Base-by-base conservation (phyloP, 1,140 invertebrate genomes). In the Drosophila carrolli region DNA sequence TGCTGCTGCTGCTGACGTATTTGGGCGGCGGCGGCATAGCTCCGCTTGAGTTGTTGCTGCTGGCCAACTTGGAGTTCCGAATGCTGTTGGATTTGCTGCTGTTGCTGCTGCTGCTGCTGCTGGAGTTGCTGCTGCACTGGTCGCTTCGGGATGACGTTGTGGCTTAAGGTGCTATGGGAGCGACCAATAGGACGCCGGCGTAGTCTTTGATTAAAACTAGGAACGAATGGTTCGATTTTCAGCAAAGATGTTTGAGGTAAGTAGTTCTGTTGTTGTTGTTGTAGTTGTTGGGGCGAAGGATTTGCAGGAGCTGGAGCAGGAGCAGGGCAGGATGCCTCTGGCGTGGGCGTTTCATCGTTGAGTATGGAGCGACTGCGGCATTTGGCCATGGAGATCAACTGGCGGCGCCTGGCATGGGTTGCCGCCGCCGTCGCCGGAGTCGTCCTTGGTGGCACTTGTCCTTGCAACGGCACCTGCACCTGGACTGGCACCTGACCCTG, bases 151-250 rank as follows among this genome's bases (percentile, higher is more conserved):
- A 86, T 60, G 41, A 54, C 78, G 60, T 71, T 79, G 57, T 83
- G 82, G 66, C 76, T 94, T 71, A 94, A 90, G 47, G 94, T 94
- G 86, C 93, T 94, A 63, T 93, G 93, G 23, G 94, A 93, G 75
- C 93, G 93, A 72, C 93, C 93, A 62, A 93, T 90, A 81, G 93
- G 81, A 89, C 94, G 93, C 81, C 94, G 93, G 60, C 93, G 88
- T 68, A 93, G 88, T 78, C 93, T 68, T 66, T 92, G 84, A 71
- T 83, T 89, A 74, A 92, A 81, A 81, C 93, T 92, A 78, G 94
- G 94, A 85, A 95, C 92, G 55, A 94, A 94, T 73, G 94, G 93
- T 81, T 93, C 94, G 78, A 95, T 94, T 66, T 94, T 94, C 66
- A 95, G 92, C 79, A 94, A 93, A 86, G 93, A 92, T 81, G 92